Conservation (phyloP, 2,888 invertebrate genomes). For the Pegoplata infirma region DNA sequence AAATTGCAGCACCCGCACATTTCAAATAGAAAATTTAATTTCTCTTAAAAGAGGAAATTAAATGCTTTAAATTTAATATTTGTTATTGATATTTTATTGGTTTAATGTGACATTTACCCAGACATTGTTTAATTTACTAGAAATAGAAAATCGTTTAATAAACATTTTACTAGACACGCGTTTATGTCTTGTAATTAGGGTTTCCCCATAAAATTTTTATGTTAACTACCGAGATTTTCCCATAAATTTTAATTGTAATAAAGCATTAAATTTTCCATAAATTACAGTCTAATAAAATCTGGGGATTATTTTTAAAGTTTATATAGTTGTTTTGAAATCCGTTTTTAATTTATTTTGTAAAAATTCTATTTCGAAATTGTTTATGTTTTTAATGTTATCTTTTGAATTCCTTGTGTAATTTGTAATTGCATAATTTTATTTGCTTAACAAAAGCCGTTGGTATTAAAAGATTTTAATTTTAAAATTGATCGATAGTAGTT, state of each 20-base stretch:
- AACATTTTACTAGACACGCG: neutral
- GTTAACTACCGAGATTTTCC: neutral
- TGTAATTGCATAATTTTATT: neutral
- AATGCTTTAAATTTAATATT: slow-evolving; percentile 19
- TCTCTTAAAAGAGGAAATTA: slow-evolving; percentile 10
- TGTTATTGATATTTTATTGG: neutral
- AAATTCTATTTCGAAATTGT: neutral
- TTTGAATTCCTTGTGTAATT: neutral
- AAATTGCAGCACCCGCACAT: slow-evolving; percentile 41
- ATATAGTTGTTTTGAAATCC: neutral
- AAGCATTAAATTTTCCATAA: too few species aligned
- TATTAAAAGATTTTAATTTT: neutral
- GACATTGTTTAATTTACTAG: slow-evolving; percentile 11
- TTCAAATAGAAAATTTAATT: neutral
- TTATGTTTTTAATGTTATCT: neutral
- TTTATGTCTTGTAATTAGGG: neutral
- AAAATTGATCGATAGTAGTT: neutral
- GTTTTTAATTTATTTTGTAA: neutral
- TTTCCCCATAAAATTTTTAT: neutral
- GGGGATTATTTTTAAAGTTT: neutral
- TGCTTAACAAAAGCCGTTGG: neutral
- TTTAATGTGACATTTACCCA: slow-evolving; percentile 16
- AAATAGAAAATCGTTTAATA: neutral
- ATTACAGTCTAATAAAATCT: too few species aligned
- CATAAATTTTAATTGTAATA: slow-evolving; percentile 11